These are phyloP conservation scores for Pholis gunnellus DNA, from an alignment of 2,113 vertebrate species.

Conservation along the genomic window DNA sequence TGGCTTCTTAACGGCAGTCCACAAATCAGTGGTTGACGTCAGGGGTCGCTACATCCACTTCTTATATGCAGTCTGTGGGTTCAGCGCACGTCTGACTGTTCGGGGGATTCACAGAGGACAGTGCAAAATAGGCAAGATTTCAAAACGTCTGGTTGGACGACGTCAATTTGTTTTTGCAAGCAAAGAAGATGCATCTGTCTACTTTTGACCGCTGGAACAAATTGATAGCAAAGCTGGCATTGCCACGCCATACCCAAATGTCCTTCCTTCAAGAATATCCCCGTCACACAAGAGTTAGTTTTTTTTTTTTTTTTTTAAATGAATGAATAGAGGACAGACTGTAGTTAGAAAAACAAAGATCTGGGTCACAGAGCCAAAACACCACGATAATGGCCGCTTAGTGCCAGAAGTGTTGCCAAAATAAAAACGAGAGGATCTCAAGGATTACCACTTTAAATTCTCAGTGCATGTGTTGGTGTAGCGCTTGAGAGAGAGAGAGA, in stretches of 20 bases:
- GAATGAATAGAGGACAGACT: background rate
- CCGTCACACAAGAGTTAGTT: background rate
- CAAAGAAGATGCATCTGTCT: no score
- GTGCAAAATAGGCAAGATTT: no score
- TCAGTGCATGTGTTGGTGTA: constrained; percentile 24
- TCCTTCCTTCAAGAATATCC: constrained; percentile 1
- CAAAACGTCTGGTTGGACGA: no score
- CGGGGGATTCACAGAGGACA: no score
- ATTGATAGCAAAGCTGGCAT: background rate
- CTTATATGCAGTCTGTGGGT: no score
- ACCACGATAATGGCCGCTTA: constrained; percentile 9
- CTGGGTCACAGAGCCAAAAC: background rate
- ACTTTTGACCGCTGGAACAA: background rate
- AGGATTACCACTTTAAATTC: constrained; percentile 58
- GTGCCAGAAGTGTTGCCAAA: constrained; percentile 28
- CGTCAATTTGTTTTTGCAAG: no score
- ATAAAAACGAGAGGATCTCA: constrained; percentile 43
- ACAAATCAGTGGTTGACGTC: no score
- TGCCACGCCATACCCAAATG: background rate
- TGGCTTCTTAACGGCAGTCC: no score
- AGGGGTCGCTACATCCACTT: no score
- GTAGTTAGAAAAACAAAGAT: constrained; percentile 19
- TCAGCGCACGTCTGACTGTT: no score
- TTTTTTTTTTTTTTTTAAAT: background rate
- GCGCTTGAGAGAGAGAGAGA: background rate